phyloP scores from a whole-genome alignment of 2,797 vertebrate genomes.

The Gymnodraco acuticeps region DNA sequence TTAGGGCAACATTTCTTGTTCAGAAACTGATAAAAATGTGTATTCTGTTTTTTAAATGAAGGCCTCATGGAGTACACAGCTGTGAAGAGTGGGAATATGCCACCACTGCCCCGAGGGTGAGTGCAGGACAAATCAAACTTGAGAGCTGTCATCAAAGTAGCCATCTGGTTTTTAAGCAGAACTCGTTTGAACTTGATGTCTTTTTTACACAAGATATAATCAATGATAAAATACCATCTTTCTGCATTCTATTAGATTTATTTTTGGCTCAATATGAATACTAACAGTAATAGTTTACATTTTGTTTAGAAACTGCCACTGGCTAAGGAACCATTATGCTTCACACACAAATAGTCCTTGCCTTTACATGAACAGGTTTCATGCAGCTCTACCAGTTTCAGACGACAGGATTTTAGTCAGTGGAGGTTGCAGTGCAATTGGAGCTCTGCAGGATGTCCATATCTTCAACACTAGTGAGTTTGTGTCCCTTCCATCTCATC shows the following conservation, averaged over 20 bases:
- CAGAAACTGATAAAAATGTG: conserved; percentile 7
- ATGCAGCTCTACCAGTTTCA: conserved; percentile 88
- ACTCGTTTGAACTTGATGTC: conserved; percentile 8
- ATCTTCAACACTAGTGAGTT: conserved; percentile 87
- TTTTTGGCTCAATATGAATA: neutral
- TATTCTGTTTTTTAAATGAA: conserved; percentile 57
- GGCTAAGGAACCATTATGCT: neutral
- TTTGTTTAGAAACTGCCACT: neutral
- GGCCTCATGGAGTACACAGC: conserved; percentile 93
- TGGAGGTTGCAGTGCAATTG: conserved; percentile 89
- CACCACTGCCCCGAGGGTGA: conserved; percentile 87
- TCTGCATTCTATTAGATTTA: neutral
- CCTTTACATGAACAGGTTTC: conserved; percentile 83
- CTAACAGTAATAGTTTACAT: neutral
- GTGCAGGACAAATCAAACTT: conserved; percentile 59
- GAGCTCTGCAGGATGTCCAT: conserved; percentile 88
- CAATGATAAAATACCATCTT: neutral
- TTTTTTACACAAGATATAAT: conserved; percentile 7
- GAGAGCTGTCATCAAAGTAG: conserved; percentile 51
- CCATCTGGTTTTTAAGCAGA: conserved; percentile 45
- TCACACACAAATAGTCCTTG: neutral
- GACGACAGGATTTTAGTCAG: conserved; percentile 89
- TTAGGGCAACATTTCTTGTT: neutral
- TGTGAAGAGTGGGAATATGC: conserved; percentile 85
- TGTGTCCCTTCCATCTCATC: neutral